A percentile compares a stretch with the other conserved stretches of the same genome.
phyloP scores from a whole-genome alignment of 2,888 invertebrate species.

The Esperia sulphurella region DNA sequence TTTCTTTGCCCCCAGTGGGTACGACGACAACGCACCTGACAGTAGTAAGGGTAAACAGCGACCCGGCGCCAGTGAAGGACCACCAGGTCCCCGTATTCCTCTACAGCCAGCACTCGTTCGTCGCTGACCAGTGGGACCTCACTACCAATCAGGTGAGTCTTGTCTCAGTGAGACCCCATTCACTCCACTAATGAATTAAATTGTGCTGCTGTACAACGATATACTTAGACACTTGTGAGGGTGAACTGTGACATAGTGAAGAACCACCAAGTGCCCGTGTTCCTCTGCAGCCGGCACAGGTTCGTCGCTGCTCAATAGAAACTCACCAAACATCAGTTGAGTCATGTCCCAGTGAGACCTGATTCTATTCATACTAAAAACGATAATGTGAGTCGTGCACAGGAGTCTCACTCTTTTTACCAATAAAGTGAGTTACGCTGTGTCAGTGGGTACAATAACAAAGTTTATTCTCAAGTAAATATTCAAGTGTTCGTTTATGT shows the following conservation, averaged over 20 bases:
- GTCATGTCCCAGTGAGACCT: too few relatives aligned
- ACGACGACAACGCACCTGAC: slow-evolving; percentile 87
- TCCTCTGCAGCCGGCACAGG: slow-evolving; percentile 83
- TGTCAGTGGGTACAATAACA: too few relatives aligned
- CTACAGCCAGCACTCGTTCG: slow-evolving; percentile 82
- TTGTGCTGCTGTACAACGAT: too few relatives aligned
- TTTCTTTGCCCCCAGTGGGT: slow-evolving; percentile 74
- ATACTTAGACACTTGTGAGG: too few relatives aligned
- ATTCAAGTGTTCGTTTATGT: too few relatives aligned
- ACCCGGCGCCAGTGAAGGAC: slow-evolving; percentile 86
- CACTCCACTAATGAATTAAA: too few relatives aligned
- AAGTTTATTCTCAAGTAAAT: too few relatives aligned
- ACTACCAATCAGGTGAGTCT: slow-evolving; percentile 86
- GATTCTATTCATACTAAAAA: too few relatives aligned
- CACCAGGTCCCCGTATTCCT: slow-evolving; percentile 90
- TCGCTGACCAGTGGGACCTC: slow-evolving; percentile 87
- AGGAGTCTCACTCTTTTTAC: too few relatives aligned
- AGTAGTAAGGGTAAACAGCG: slow-evolving; percentile 84
- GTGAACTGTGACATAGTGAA: slow-evolving; percentile 84
- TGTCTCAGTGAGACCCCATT: neutral
- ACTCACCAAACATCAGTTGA: slow-evolving; percentile 88
- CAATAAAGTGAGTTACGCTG: too few relatives aligned
- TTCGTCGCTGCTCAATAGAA: slow-evolving; percentile 88
- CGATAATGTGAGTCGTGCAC: too few relatives aligned
- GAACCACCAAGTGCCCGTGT: slow-evolving; percentile 89